Base-by-base conservation (phyloP, 2,113 vertebrate genomes). In the Scartelaos histophorus region DNA sequence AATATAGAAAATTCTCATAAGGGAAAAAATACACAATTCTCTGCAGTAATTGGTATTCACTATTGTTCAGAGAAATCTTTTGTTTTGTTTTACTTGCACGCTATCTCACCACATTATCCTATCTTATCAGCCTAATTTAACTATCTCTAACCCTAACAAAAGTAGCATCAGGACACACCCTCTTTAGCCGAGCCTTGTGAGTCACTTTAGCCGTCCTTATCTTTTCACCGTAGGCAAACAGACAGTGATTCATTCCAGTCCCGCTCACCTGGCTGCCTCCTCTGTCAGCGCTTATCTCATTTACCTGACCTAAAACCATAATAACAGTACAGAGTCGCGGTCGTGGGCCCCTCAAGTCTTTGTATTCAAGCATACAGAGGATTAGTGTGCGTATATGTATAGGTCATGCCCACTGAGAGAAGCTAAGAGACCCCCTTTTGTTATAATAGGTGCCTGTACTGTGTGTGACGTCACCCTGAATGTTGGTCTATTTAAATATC, bases 211-310 rank as follows among this genome's bases (percentile, higher is more conserved):
- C 68, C 35, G 19, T 68, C 43, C 19, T 70, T 69, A 71, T 21
- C 25, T 53, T 60, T 46, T 67, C 75, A 13, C 29, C 25, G 19
- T 21, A 25, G 25, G 25, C 83, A 85, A 81, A 38, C 83, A 85
- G 82, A 87, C 81, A 57, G 70, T 88, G 87, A 88, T 25, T 90
- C 85, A 90, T 71, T 11, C 66, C 46, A 22, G 3, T 5, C 54
- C 1, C 12, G 61, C 76, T 83, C 80, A 85, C 82, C 67, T 85
- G 78, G 70, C 78, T 51, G 78, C 38, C 35, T 73, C 80, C 69
- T 71, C 78, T 81, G 54, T 84, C 78, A 78, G 57, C 88, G 71
- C 69, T 73, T 79, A 57, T 54, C 47, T 73, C 62, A 71, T 64
- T 65, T 79, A 73, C 47, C 72, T 78, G 75, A 70, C 67, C 58